Evolutionary conservation across 1,140 invertebrate species (phyloP), one percentile per base, ranked within the genome.

Genomic region (Aphis gossypii): DNA sequence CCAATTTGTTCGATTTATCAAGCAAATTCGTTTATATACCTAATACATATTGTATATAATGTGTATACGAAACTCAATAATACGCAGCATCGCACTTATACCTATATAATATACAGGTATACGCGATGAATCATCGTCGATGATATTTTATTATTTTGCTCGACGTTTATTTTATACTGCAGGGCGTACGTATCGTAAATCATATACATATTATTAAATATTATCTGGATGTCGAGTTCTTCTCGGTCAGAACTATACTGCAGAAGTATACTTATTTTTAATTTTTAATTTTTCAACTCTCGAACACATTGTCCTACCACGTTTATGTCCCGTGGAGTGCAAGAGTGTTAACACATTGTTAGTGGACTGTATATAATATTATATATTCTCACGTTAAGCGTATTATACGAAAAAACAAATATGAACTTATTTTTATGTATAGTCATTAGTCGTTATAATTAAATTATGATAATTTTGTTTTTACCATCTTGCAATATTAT

Each of bases 1-100:
- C 86, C 46, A 87, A 87, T 87, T 87, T 87, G 86, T 87, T 48
- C 86, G 86, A 87, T 87, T 87, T 48, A n/a, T 87, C 51, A 20
- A 1, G 14, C 18, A 46, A 35, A 48, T n/a, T 30, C 30, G 11
- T 41, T 25, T 84, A 84, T 84, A 84, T 48, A 44, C 14, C 44
- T 86, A 86, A 84, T 44, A 48, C 44, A 87, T 30, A 87, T n/a
- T 46, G 9, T 20, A 48, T 30, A 46, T 38, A n/a, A 30, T 35
- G 11, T 20, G 18, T 38, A 41, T 11, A 46, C 2, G 25, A 86
- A 30, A 46, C 23, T 30, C n/a, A 20, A 76, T 48, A 46, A 87
- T 87, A n/a, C 14, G 18, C 41, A 82, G 9, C 25, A 87, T 7
- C 3, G 4, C 7, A 9, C 5, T 25, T 7, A 48, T 86, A 41